A percentile compares a stretch with the other conserved stretches of the same genome.
Conservation (phyloP, 2,797 vertebrate species). For the Argentina silus region DNA sequence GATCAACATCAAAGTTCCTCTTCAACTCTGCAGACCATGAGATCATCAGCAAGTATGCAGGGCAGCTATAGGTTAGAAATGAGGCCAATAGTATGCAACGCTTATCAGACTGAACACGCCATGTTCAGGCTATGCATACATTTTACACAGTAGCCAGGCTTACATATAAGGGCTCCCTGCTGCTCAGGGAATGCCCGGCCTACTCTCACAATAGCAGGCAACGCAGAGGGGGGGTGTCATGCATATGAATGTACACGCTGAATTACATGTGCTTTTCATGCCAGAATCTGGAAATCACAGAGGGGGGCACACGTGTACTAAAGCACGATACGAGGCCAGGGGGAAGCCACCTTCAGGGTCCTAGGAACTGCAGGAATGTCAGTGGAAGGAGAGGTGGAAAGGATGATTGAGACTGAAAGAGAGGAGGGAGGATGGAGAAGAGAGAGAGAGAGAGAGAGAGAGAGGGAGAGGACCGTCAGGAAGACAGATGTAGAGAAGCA, state of each 20-base stretch:
- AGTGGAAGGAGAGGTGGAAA: background rate
- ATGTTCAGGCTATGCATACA: constrained; percentile 24
- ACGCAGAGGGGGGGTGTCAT: background rate
- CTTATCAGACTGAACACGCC: constrained; percentile 12
- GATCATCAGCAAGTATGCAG: background rate
- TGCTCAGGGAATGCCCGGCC: background rate
- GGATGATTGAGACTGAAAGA: background rate
- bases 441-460: background rate
- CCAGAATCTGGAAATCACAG: constrained; percentile 5
- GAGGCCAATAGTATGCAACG: background rate
- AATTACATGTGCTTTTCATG: constrained; percentile 23
- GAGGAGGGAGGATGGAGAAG: too few relatives aligned
- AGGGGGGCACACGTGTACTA: background rate
- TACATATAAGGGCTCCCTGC: constrained; percentile 25
- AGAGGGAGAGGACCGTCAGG: background rate
- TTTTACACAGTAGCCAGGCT: constrained; percentile 12
- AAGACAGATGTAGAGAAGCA: background rate
- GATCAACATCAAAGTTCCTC: background rate
- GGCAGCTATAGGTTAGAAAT: background rate
- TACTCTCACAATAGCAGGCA: background rate
- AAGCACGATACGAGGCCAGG: background rate
- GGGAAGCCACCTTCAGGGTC: background rate
- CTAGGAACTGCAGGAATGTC: background rate
- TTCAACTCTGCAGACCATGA: background rate
- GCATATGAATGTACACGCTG: constrained; percentile 7